Base-by-base conservation (phyloP, 2,888 invertebrate genomes). In the Liposcelis brunnea region DNA sequence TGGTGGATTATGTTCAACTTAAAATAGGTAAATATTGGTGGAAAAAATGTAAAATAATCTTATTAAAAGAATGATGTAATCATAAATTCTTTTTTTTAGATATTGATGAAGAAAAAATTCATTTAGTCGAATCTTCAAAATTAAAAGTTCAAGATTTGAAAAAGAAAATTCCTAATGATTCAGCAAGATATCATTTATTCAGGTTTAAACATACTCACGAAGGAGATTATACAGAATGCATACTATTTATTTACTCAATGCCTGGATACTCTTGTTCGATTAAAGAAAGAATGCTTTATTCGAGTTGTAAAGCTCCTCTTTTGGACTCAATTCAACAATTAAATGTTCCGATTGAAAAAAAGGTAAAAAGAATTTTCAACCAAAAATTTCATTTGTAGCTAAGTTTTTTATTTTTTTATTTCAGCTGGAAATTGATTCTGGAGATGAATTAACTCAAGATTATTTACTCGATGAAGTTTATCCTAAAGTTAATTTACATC, bases 211-310 rank as follows among this genome's bases (percentile, higher is more conserved):
- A 97, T 61, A 81, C 84, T 0, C 85, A 91, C 58, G 94, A 95
- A 63, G 91, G 91, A 19, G 90, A 91, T 60, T 83, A 80, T 54
- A 68, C 80, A 61, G 84, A 91, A 58, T 83, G 79, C 57, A 75
- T 78, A 62, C 89, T 98, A 49, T 98, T 98, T 65, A 86, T 98
- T 58, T 98, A 98, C 67, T 93, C 95, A 7, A 93, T 98, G 86
- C 97, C 98, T 2, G 94, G 95, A 3, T 94, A 93, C 63, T 81
- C 72, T 50, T 93, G 91, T 62, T 81, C 91, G 50, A 90, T 99
- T 55, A 95, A 91, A 59, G 97, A 98, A 61, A 72, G 95, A 54
- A 99, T 98, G 98, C 70, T 98, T 60, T 98, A 97, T 64, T 95
- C 97, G 1, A 94, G 94, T 57, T 95, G 95, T 65, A 97, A 95